These are phyloP conservation scores for Bryconaethiops microstoma DNA, from an alignment of 2,797 vertebrate species.

Conservation along the genomic window DNA sequence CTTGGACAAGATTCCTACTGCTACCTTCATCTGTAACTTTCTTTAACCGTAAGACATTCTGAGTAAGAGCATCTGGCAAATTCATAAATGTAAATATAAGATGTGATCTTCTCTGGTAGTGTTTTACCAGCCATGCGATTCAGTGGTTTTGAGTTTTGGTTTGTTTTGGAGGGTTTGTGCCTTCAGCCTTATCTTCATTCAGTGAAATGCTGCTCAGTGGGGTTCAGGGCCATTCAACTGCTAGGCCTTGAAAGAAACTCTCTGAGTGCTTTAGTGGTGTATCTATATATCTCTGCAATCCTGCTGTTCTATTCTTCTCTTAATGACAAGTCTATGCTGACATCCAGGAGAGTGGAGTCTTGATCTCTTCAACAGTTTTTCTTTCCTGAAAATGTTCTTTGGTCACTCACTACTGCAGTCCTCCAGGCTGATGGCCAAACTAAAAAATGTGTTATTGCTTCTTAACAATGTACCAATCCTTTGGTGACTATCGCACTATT, in stretches of 20 bases:
- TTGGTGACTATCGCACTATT: neutral
- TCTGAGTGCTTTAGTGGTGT: neutral
- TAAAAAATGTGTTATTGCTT: neutral
- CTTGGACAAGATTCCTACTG: too few species aligned
- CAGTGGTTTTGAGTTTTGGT: neutral
- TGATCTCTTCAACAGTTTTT: neutral
- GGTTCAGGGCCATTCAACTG: neutral
- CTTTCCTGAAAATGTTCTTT: neutral
- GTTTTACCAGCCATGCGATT: neutral
- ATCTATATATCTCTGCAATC: neutral
- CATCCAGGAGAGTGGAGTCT: neutral
- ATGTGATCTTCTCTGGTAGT: neutral
- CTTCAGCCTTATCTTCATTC: neutral
- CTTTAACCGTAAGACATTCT: too few species aligned
- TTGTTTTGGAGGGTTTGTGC: neutral
- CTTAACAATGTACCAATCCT: neutral
- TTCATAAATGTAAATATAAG: too few species aligned
- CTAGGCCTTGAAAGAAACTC: neutral
- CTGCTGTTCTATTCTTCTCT: constrained; percentile 3
- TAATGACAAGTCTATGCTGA: neutral
- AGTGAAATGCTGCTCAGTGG: neutral
- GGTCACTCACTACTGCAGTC: neutral
- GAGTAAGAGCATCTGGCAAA: too few species aligned
- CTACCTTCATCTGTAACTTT: too few species aligned
- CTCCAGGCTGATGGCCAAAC: neutral